These are phyloP conservation scores for Xylocampa areola DNA, from an alignment of 2,888 invertebrate genomes.

Conservation along the genomic window DNA sequence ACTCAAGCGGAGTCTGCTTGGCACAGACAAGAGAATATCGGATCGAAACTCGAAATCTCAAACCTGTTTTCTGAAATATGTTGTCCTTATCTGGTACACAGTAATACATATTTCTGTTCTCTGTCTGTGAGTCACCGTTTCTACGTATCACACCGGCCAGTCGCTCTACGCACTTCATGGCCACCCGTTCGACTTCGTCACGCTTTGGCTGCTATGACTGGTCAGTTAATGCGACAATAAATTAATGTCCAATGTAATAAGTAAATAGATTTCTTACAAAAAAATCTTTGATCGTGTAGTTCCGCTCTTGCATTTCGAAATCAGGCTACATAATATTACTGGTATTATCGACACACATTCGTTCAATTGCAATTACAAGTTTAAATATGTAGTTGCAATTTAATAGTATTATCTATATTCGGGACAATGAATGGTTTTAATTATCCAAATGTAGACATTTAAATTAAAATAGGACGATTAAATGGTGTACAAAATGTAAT, in stretches of 20 bases:
- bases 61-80: conserved; percentile 84
- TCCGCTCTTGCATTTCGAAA: conserved; percentile 66
- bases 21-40: conserved; percentile 88
- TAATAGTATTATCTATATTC: conserved; percentile 32
- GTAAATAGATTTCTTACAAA: conserved; percentile 75
- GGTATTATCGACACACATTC: conserved; percentile 37
- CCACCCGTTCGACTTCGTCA: conserved; percentile 88
- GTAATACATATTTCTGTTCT: conserved; percentile 75
- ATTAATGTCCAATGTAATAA: conserved; percentile 83
- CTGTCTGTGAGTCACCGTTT: conserved; percentile 87
- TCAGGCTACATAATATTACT: conserved; percentile 29
- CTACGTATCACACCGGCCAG: conserved; percentile 82
- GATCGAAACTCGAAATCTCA: conserved; percentile 89
- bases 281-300: conserved; percentile 61
- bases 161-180: conserved; percentile 88
- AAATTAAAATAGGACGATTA: conserved; percentile 19
- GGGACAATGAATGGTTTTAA: conserved; percentile 30
- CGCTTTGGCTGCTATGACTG: conserved; percentile 85
- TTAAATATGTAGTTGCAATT: conserved; percentile 42
- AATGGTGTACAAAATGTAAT: conserved; percentile 12
- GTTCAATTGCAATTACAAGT: conserved; percentile 34
- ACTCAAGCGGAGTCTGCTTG: conserved; percentile 82
- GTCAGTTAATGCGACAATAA: conserved; percentile 84
- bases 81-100: conserved; percentile 76
- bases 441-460: conserved; percentile 21